Base-by-base conservation (phyloP, 1,140 invertebrate species). In the Lucilia sericata region DNA sequence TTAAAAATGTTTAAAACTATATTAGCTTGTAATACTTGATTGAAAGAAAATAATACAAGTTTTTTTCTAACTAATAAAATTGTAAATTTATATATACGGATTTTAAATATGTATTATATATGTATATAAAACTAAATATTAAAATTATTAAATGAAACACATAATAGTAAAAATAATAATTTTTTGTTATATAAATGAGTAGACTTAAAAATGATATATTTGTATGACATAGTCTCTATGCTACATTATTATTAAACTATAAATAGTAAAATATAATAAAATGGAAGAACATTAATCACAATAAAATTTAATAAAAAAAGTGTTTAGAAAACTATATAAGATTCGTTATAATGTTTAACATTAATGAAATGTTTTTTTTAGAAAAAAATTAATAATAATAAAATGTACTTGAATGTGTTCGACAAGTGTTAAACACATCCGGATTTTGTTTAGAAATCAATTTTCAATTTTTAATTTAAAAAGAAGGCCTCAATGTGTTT, bases 211-310 rank as follows among this genome's bases (percentile, higher is more conserved):
- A 10, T 10, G 42, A 42, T 3, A 42, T 42, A 42, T 42, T 42
- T 42, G 42, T 42, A 42, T 42, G 42, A 42, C 42, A 42, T 42
- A 42, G 42, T 42, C 51, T 60, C 55, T 60, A 60, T 17, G 55
- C 55, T 60, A 60, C 5, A 60, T 17, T 55, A 14, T 55, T 55
- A 55, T 30, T 60, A 60, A 7, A 60, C 14, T 70, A 21, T 70
- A 25, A 70, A 21, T 70, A 21, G n/a, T 60, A 70, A 70, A 21
- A 76, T 30, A 30, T 30, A 30, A 30, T 30, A 76, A 51, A 49
- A 80, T 80, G 76, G 76, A 80, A 80, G 76, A 80, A 80, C 76
- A 80, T 80, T 51, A 80, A 80, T 80, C 76, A 80, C 76, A 80
- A 80, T 80, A 80, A 80, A 80, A 25, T 60, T 60, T 60, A 2